Conservation (phyloP, 2,888 invertebrate genomes). For the Rhopalosiphum nymphaeae region DNA sequence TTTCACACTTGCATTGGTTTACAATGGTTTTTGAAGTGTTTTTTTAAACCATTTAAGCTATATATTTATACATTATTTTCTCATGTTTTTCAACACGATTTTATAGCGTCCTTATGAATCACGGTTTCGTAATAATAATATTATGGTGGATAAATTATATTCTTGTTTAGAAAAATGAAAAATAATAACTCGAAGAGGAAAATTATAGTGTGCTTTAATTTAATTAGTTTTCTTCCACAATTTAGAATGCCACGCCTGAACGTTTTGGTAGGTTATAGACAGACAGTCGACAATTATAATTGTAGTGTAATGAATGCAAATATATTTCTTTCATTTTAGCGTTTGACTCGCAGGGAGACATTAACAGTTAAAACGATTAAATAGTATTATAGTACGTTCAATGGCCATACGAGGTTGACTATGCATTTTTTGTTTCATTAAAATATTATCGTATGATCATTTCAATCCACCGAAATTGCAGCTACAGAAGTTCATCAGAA, state of each 20-base stretch:
- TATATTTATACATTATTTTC: neutral
- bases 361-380: neutral
- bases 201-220: neutral
- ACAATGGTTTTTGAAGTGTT: neutral
- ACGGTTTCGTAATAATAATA: neutral
- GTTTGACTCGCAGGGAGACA: neutral
- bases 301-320: neutral
- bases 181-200: neutral
- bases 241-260: neutral
- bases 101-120: neutral
- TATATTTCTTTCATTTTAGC: neutral
- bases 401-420: neutral
- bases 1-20: neutral
- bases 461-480: neutral
- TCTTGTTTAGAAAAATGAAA: neutral
- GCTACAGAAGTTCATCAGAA: neutral
- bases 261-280: neutral
- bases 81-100: neutral
- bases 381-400: neutral
- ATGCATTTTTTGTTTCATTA: neutral
- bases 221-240: neutral
- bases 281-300: neutral
- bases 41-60: neutral
- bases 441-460: neutral
- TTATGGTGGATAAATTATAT: neutral